phyloP scores from a whole-genome alignment of 2,888 invertebrate genomes.

The Pardosa pseudoannulata region DNA sequence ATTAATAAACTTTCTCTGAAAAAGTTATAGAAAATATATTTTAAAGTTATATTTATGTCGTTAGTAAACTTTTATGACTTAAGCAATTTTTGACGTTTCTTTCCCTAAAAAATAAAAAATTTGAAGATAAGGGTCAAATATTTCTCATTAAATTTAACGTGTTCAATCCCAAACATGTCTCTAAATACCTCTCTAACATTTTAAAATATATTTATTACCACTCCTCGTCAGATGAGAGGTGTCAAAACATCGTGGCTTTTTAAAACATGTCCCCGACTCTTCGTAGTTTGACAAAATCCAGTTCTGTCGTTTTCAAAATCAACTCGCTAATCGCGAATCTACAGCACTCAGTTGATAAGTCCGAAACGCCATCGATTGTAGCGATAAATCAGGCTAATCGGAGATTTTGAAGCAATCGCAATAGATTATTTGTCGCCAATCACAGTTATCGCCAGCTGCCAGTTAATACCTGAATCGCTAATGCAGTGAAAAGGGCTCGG shows the following conservation, averaged over 20 bases:
- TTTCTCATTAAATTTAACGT: no score
- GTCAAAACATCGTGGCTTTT: background rate
- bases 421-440: conserved; percentile 4
- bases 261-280: background rate
- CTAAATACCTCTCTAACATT: no score
- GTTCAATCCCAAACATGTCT: no score
- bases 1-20: no score
- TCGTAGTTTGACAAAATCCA: background rate
- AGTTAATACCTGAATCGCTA: background rate
- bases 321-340: background rate
- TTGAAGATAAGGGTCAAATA: no score
- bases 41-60: no score
- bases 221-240: background rate
- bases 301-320: background rate
- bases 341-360: background rate
- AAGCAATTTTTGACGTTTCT: no score
- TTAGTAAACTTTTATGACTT: no score
- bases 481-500: background rate
- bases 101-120: no score
- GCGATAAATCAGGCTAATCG: background rate
- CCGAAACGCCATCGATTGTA: background rate
- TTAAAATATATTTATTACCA: background rate
- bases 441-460: background rate
- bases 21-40: no score
- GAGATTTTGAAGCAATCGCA: conserved; percentile 7